Evolutionary conservation across 2,797 vertebrate genomes (phyloP).

Genomic region (Manis pentadactyla): DNA sequence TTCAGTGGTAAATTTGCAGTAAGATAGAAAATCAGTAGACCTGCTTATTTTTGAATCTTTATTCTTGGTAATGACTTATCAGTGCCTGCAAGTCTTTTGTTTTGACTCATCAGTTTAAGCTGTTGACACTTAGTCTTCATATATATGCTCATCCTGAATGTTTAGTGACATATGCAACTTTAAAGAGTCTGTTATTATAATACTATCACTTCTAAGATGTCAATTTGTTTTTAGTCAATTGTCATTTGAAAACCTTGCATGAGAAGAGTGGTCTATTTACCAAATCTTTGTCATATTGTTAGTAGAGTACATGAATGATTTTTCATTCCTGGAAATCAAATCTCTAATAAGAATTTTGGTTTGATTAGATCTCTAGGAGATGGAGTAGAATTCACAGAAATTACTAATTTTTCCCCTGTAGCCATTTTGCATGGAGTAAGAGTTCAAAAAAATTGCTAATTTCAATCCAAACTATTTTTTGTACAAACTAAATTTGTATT

Average conservation of each 20-base stretch:
- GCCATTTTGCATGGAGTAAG: background rate
- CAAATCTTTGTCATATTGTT: background rate
- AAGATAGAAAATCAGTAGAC: conserved; percentile 1
- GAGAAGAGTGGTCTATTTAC: background rate
- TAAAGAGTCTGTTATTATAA: background rate
- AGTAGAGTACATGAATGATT: background rate
- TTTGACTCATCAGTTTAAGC: background rate
- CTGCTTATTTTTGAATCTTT: conserved; percentile 24
- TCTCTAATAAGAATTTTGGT: background rate
- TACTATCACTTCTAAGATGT: background rate
- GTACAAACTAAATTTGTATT: background rate
- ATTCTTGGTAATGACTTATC: background rate
- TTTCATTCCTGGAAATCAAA: conserved; percentile 12
- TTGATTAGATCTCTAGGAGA: background rate
- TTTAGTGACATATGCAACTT: background rate
- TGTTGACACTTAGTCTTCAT: background rate
- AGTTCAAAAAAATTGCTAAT: background rate
- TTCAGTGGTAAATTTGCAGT: background rate
- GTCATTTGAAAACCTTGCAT: background rate
- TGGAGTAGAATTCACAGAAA: background rate
- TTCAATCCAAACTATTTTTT: background rate
- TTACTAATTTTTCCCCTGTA: background rate
- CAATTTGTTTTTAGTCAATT: background rate
- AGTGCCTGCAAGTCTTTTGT: background rate
- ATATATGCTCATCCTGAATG: background rate